Percentiles rank a stretch among this genome's conserved stretches.
These are phyloP conservation scores for Oithona nana DNA, from an alignment of 2,888 invertebrate species.

Conservation along the genomic window DNA sequence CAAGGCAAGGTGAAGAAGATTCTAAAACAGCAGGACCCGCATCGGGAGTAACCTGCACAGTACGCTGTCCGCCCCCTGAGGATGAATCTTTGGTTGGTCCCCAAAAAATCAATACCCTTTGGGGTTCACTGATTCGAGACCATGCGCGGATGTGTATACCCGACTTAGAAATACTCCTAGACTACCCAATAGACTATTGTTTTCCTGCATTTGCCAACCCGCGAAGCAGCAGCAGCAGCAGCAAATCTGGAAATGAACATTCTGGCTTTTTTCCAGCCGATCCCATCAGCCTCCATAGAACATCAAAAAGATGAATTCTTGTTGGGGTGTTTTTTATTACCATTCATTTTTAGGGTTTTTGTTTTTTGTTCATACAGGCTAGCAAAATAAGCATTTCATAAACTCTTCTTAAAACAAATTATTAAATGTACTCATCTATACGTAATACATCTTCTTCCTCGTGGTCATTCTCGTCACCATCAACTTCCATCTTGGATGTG, in stretches of 20 bases:
- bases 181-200: constrained; percentile 15
- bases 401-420: background rate
- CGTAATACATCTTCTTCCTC: background rate
- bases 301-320: too few relatives aligned
- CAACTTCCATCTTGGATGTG: constrained; percentile 22
- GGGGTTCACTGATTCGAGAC: constrained; percentile 15
- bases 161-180: constrained; percentile 10
- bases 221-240: too few relatives aligned
- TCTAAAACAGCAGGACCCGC: background rate
- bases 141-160: constrained; percentile 17
- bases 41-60: background rate
- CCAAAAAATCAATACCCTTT: constrained; percentile 9
- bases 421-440: background rate
- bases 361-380: too few relatives aligned
- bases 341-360: too few relatives aligned
- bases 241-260: background rate
- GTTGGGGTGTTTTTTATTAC: too few relatives aligned
- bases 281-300: constrained; percentile 3
- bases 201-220: constrained; percentile 11
- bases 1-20: background rate
- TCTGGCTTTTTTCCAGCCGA: constrained; percentile 16
- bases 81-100: background rate
- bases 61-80: background rate
- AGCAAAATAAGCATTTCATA: too few relatives aligned
- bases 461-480: constrained; percentile 18